Base-by-base conservation (phyloP, 2,797 vertebrate genomes). In the Prionace glauca region DNA sequence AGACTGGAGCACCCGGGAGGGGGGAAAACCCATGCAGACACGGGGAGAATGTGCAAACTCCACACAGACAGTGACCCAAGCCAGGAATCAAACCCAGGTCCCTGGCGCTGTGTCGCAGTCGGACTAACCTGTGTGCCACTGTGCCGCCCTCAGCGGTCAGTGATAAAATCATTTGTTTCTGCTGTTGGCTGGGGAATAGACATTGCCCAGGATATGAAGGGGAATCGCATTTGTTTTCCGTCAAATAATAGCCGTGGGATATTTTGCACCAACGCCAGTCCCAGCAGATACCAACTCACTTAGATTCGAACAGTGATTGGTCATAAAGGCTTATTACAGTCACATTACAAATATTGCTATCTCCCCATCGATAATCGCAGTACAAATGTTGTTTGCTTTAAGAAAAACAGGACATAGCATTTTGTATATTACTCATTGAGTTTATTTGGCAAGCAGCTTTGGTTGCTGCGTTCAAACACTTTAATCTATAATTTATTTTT, bases 401-500 rank as follows among this genome's bases (percentile, higher is more conserved):
- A 26, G 36, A 24, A 41, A 84, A 84, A 24, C n/a, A 81, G n/a
- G 81, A 84, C 24, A 45, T 12, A 60, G 86, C 50, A 29, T 88
- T 14, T 60, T 60, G 50, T 60, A 32, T 60, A 56, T 60, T 88
- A 4, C 56, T 56, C 26, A 22, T 24, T 32, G 14, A 56, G 50
- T 56, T 88, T 88, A 32, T 88, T 88, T 88, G 32, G 24, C 50
- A 3, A 32, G 56, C 26, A 88, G 45, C 24, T 88, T 56, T 88
- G 5, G 10, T 60, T 56, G 86, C 50, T 14, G 56, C 0, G 11
- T 56, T 29, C 86, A 88, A 88, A 88, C 26, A 88, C 32, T 88
- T 88, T 88, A 56, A 88, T 88, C 86, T 88, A 60, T 88, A 60
- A 88, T 88, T 88, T 60, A 88, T 88, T 32, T 88, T 32, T 18